Conservation (phyloP, 2,113 vertebrate genomes). For the Odocoileus hemionus region DNA sequence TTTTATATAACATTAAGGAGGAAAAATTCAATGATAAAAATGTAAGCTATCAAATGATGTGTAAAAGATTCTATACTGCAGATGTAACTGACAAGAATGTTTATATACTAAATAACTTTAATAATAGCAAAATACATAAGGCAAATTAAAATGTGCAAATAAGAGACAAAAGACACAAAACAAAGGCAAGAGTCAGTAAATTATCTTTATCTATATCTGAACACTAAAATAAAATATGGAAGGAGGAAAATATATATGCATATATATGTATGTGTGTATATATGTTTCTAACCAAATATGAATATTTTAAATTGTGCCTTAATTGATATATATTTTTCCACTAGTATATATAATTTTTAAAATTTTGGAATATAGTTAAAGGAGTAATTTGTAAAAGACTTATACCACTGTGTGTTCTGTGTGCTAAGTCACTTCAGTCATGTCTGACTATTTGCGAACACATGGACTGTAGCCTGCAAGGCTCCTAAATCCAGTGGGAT, state of each 20-base stretch:
- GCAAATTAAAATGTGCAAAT: background rate
- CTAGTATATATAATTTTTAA: background rate
- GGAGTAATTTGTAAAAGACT: background rate
- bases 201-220: background rate
- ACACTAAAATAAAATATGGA: background rate
- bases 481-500: background rate
- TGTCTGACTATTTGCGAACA: background rate
- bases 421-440: background rate
- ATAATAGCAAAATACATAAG: background rate
- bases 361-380: background rate
- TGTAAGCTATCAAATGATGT: background rate
- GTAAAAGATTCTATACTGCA: background rate
- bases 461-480: background rate
- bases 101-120: background rate
- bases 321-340: background rate
- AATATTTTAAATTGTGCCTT: background rate
- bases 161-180: background rate
- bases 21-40: background rate
- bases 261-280: background rate
- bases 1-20: background rate
- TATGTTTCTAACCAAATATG: background rate
- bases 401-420: background rate
- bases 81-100: background rate
- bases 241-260: background rate
- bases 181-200: background rate